Evolutionary conservation across 2,113 vertebrate genomes (phyloP).

Genomic region (Vulpes ferrilata): DNA sequence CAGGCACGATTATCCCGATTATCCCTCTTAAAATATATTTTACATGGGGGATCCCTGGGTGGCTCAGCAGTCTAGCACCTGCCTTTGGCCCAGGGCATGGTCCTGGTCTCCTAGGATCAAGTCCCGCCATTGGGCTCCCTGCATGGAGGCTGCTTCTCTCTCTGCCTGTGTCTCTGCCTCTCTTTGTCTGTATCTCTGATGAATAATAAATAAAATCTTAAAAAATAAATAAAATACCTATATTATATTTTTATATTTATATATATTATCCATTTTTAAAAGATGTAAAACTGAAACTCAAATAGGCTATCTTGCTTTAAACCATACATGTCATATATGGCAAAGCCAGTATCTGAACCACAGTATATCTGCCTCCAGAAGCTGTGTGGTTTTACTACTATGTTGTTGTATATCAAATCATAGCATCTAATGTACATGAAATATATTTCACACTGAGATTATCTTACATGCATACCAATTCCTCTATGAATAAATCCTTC

Average conservation of each 20-base stretch:
- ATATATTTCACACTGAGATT: background rate
- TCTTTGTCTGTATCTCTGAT: background rate
- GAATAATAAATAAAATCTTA: background rate
- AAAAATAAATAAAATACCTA: background rate
- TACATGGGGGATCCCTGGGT: background rate
- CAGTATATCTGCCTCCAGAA: background rate
- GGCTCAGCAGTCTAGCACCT: background rate
- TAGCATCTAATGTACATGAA: background rate
- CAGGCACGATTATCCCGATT: background rate
- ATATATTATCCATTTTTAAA: background rate
- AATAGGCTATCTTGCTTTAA: background rate
- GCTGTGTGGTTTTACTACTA: background rate
- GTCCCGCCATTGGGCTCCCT: background rate
- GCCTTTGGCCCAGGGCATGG: background rate
- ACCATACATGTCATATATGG: background rate
- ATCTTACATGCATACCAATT: background rate
- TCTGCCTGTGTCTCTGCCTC: background rate
- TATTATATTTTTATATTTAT: background rate
- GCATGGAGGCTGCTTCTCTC: background rate
- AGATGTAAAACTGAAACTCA: background rate
- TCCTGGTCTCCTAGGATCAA: background rate
- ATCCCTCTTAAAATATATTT: background rate
- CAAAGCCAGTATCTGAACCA: background rate
- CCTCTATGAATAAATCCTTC: background rate
- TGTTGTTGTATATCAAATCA: background rate